Base-by-base conservation (phyloP, 2,113 vertebrate species). In the Oreochromis aureus region DNA sequence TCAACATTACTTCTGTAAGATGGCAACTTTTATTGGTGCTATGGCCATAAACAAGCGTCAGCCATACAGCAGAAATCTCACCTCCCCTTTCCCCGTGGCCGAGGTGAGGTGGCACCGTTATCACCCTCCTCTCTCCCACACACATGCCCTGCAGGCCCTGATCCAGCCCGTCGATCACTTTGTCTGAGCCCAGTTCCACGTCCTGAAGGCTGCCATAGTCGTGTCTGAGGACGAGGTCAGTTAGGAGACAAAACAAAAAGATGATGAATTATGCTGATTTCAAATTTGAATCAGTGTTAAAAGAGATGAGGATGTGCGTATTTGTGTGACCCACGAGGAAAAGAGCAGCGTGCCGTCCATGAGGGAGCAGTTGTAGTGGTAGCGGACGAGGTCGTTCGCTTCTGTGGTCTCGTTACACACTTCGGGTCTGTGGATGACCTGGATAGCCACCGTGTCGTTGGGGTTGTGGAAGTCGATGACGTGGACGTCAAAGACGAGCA, bases 401-500 rank as follows among this genome's bases (percentile, higher is more conserved):
- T 85, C 96, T 10, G 97, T 94, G 24, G 97, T 98, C 82, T 95
- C 13, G 0, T 97, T 98, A 88, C 99, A 99, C 71, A 58, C 85
- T 76, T 96, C 94, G 0, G 98, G 98, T 78, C 90, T 97, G 93
- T 92, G 92, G 44, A 93, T 92, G 0, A 96, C 94, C 93, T 96
- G 85, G 0, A 98, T 92, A 30, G 96, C 95, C 93, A 99, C 97
- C 0, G 87, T 63, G 91, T 99, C 99, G 0, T 22, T 94, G 2
- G 99, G 98, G 93, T 99, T 99, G 96, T 99, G 99, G 95, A 99
- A 99, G 89, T 99, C 99, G 1, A 99, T 95, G 91, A 99, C 1
- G 2, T 98, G 97, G 36, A 99, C 94, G 1, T 99, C 96, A 1
- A 99, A 99, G 88, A 99, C 89, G 18, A 99, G 96, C 59, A 98